Evolutionary conservation across 2,113 vertebrate species (phyloP), one percentile per base, ranked within the genome.

Genomic region (Orientallactaga bullata): DNA sequence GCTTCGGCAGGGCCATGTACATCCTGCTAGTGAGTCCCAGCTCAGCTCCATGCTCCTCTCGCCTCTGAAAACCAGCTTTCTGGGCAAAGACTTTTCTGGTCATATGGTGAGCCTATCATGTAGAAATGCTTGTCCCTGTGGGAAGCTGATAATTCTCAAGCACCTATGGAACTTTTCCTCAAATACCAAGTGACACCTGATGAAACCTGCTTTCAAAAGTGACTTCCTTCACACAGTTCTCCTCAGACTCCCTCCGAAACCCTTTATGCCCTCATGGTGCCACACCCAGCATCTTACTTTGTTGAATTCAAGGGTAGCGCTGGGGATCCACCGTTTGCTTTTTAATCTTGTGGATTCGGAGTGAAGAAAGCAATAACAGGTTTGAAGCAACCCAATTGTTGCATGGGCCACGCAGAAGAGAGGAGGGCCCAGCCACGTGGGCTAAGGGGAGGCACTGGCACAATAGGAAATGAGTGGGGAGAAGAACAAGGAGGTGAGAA

Each of bases 201-300:
- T 61, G 26, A 94, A 96, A 92, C 60, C 7, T 0, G 0, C 78
- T 87, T 95, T 83, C 93, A 87, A 97, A 79, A 93, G 90, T 84
- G 83, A 63, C 83, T 97, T 96, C 91, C 91, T 95, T 91, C 94
- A 93, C 94, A 94, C 61, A 82, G 88, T 28, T 93, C 66, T 95
- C 87, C 95, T 96, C 6, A 47, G 89, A 71, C 42, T 92, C 21
- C 71, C 55, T 78, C 78, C 61, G 94, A 95, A 93, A 65, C 18
- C 90, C 92, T 96, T 93, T 82, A 78, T 2, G n/a, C 11, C 55
- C 85, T 58, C 37, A 30, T 39, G 88, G 60, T 89, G 83, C 96
- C 73, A 66, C 89, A 90, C 79, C 51, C 0, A 13, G 7, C 71
- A 24, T 16, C 60, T 95, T 92, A 82, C 78, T 96, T 94, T 37